Conservation (phyloP, 2,888 invertebrate genomes). For the Drosophila phalerata region DNA sequence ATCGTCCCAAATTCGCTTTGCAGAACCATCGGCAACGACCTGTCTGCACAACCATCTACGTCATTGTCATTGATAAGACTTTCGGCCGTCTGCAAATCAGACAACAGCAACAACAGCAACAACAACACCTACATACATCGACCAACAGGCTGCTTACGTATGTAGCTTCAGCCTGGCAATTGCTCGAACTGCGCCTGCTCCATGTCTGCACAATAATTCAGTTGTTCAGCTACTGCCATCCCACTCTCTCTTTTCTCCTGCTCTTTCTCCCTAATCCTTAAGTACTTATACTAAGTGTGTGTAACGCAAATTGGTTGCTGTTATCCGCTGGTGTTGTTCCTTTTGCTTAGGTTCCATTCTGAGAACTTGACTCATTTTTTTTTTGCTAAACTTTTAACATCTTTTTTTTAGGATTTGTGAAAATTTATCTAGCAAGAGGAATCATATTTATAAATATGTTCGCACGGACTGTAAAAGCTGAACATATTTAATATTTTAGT, state of each 20-base stretch:
- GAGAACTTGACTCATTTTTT: conserved; percentile 5
- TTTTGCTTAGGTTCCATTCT: neutral
- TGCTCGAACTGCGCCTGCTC: conserved; percentile 61
- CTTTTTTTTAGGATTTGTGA: neutral
- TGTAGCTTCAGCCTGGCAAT: conserved; percentile 37
- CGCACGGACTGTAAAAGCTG: too few relatives aligned
- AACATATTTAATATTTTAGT: too few relatives aligned
- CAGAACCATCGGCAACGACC: conserved; percentile 47
- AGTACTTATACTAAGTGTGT: conserved; percentile 19
- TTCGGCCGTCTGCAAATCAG: conserved; percentile 50
- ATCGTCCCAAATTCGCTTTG: conserved; percentile 77
- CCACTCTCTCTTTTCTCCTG: neutral
- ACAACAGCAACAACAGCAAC: conserved; percentile 10
- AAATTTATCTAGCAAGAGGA: too few relatives aligned
- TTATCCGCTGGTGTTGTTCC: conserved; percentile 8
- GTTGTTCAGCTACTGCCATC: neutral
- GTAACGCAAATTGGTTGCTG: conserved; percentile 12
- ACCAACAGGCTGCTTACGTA: conserved; percentile 68
- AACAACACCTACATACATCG: conserved; percentile 8
- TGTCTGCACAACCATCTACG: conserved; percentile 70
- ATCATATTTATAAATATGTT: too few relatives aligned
- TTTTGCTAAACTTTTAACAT: neutral
- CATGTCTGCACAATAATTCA: conserved; percentile 53
- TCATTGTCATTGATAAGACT: conserved; percentile 79
- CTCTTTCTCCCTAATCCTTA: conserved; percentile 1